phyloP scores from a whole-genome alignment of 2,888 invertebrate genomes.

The Agrochola lychnidis region DNA sequence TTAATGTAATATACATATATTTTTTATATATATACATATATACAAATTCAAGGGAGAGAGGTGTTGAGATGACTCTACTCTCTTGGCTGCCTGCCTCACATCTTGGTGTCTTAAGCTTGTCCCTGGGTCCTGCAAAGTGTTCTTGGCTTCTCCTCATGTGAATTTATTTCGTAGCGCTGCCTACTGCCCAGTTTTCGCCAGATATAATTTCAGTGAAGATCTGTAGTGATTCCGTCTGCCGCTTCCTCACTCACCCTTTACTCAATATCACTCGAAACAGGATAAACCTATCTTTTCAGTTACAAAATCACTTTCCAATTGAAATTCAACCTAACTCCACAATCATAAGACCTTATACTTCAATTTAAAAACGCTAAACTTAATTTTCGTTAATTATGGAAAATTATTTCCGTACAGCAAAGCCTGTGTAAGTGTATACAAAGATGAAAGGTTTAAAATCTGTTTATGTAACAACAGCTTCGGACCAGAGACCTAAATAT shows the following conservation, averaged over 20 bases:
- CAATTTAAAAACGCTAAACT: background rate
- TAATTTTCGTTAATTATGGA: constrained; percentile 8
- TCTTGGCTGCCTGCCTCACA: no score
- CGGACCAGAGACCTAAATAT: constrained; percentile 17
- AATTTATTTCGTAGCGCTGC: no score
- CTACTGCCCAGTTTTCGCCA: no score
- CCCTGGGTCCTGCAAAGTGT: no score
- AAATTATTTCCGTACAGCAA: constrained; percentile 11
- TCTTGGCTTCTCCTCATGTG: no score
- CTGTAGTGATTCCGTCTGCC: no score
- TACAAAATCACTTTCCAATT: background rate
- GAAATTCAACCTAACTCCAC: background rate
- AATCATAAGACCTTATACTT: background rate
- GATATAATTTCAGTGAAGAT: background rate
- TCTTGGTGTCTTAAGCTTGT: no score
- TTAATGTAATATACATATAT: no score
- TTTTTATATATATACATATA: no score
- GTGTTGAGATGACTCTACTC: no score
- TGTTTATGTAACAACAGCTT: constrained; percentile 6
- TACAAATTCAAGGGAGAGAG: no score
- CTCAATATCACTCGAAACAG: background rate
- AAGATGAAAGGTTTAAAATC: background rate
- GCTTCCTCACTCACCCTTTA: background rate
- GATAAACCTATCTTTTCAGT: background rate
- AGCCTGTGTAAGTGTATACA: background rate